Base-by-base conservation (phyloP, 2,797 vertebrate species). In the Taenioides sp. region DNA sequence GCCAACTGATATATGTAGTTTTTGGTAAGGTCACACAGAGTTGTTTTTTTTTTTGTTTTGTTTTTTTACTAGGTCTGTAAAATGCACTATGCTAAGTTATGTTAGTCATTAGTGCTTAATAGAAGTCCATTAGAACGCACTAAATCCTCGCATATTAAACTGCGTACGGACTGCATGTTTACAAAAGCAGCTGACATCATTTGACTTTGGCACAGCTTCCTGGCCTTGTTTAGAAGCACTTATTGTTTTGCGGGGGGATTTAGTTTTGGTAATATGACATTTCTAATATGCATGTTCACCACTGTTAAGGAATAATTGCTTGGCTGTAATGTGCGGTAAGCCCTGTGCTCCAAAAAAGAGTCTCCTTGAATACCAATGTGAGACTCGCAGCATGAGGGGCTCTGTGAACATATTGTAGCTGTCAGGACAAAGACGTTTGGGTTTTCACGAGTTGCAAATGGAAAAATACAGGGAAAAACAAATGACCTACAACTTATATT, bases 281-380 rank as follows among this genome's bases (percentile, higher is more conserved):
- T 90, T 89, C 81, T 88, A 88, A 89, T 87, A 86, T 80, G 82
- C 84, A 81, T 87, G 86, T 91, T 87, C 77, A 79, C 83, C 78
- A 89, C 88, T 90, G 89, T 90, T 89, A 80, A 66, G 81, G 74
- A 86, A 84, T 91, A 91, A 92, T 90, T 90, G 85, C 75, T 88
- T 86, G 84, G 88, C 88, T 83, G 83, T 88, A 85, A 84, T 84
- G 74, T 83, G 83, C 81, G 71, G 71, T 81, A 76, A 83, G 80
- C 67, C 67, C 59, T 59, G 72, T 81, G 78, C 74, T 84, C 76
- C 34, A 67, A 82, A 74, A 25, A 40, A 20, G 60, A 75, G 67
- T 65, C 14, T 69, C 34, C 47, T 28, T 88, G 88, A 90, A 91
- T 91, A 90, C 76, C 71, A 91, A 90, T 90, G 80, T 81, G 76